Evolutionary conservation across 2,797 vertebrate species (phyloP), one percentile per base, ranked within the genome.

Genomic region (Chloroceryle amazona): DNA sequence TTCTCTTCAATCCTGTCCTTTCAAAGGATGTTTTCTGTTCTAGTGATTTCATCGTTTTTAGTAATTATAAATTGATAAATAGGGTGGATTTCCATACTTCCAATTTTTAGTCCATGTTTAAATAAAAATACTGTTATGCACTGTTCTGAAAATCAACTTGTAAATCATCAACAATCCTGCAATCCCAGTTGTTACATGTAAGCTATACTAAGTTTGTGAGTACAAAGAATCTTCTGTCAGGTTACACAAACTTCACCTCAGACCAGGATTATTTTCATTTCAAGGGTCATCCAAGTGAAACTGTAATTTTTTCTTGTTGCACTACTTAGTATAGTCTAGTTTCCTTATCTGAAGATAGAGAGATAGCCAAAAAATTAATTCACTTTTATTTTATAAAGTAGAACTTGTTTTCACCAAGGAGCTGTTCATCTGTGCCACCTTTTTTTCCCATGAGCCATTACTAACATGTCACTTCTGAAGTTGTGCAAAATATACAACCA

Each of bases 61-160:
- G 44, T 82, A 85, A 91, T 87, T 93, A 87, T 66, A 80, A 73
- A 73, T 60, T 62, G 42, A 66, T 80, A 94, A 82, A 67, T 46
- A 47, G 21, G 26, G 13, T 47, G 70, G 81, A 84, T 84, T 88
- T n/a, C 41, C 17, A 88, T 41, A 55, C 41, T 63, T 81, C 31
- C 0, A 58, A 25, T 44, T 90, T 91, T 90, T 62, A 81, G 25
- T 55, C 92, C 26, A 55, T 10, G 23, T 78, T 84, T 81, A 79
- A 79, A 68, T 94, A 76, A 80, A 90, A 91, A 22, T 42, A 39
- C 26, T 68, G 39, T 66, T 70, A 42, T 29, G 3, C 23, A 46
- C 51, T 63, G 41, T 67, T 76, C 49, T 89, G 78, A 82, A 92
- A 86, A 95, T 26, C 41, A 71, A 74, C 10, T 76, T 60, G 60